phyloP scores from a whole-genome alignment of 2,113 vertebrate genomes.

The Corythaixoides concolor region DNA sequence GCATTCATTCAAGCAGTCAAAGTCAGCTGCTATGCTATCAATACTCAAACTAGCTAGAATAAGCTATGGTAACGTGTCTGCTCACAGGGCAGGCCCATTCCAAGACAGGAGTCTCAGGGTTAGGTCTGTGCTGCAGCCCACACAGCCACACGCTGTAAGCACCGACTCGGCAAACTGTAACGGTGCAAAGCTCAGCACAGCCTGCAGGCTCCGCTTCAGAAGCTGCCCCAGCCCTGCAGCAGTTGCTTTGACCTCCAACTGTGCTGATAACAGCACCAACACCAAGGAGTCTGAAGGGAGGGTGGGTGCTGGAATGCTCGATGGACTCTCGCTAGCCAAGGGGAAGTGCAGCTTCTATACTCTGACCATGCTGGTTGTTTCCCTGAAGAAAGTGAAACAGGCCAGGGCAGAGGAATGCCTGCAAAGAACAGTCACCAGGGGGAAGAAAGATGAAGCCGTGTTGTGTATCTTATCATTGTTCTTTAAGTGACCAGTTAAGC shows the following conservation, averaged over 20 bases:
- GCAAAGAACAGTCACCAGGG: not conserved
- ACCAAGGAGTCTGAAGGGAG: not conserved
- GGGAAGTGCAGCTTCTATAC: not conserved
- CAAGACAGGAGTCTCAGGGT: not conserved
- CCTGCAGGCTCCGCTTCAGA: not conserved
- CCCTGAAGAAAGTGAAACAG: not conserved
- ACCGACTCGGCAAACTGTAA: not conserved
- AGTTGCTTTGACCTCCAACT: not conserved
- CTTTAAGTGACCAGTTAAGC: conserved; percentile 7
- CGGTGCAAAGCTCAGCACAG: not conserved
- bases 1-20: not conserved
- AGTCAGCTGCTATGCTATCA: not conserved
- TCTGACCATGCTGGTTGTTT: not conserved
- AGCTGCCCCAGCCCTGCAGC: not conserved
- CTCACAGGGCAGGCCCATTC: not conserved
- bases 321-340: fast-evolving
- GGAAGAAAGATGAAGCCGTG: not conserved
- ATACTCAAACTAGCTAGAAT: not conserved
- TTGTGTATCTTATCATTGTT: not conserved
- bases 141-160: not conserved
- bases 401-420: not conserved
- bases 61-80: not conserved
- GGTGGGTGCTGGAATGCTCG: not conserved
- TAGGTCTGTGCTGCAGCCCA: not conserved
- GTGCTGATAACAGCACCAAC: not conserved